Percentiles rank a stretch among this genome's conserved stretches.
phyloP scores from a whole-genome alignment of 2,888 invertebrate genomes.

The Kuschelorhynchus macadamiae region DNA sequence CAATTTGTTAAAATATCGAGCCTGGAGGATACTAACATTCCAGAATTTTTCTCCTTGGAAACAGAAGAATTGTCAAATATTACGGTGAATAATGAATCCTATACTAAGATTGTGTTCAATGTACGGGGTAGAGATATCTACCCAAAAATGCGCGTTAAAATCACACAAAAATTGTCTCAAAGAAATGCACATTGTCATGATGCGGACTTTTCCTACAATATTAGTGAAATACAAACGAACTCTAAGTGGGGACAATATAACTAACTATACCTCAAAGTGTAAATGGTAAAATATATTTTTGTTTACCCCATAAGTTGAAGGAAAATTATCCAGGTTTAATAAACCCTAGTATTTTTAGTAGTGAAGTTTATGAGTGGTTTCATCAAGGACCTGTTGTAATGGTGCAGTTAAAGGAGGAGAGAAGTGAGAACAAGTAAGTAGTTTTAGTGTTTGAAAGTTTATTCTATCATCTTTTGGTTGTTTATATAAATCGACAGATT shows the following conservation, averaged over 20 bases:
- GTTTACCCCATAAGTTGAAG: conserved; percentile 60
- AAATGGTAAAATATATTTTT: conserved; percentile 63
- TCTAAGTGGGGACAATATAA: conserved; percentile 59
- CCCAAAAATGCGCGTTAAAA: conserved; percentile 60
- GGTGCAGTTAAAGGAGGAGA: conserved; percentile 55
- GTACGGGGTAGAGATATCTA: conserved; percentile 64
- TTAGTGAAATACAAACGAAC: conserved; percentile 59
- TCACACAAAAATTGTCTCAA: conserved; percentile 58
- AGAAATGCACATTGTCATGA: conserved; percentile 60
- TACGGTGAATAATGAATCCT: conserved; percentile 55
- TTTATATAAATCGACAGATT: too few relatives aligned
- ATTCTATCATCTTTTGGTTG: too few relatives aligned
- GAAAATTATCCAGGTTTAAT: conserved; percentile 67
- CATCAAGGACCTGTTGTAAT: conserved; percentile 71
- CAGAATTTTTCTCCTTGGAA: conserved; percentile 57
- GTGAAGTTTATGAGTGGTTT: conserved; percentile 67
- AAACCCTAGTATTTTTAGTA: conserved; percentile 63
- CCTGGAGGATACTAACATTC: conserved; percentile 50
- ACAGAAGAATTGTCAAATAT: conserved; percentile 48
- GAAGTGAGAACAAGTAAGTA: conserved; percentile 36
- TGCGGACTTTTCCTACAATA: conserved; percentile 58
- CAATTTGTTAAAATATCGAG: conserved; percentile 33
- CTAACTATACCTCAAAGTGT: conserved; percentile 59
- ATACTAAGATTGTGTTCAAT: conserved; percentile 61
- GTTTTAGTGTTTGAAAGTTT: too few relatives aligned